Evolutionary conservation across 2,797 vertebrate species (phyloP).

Genomic region (Xenopus petersii): DNA sequence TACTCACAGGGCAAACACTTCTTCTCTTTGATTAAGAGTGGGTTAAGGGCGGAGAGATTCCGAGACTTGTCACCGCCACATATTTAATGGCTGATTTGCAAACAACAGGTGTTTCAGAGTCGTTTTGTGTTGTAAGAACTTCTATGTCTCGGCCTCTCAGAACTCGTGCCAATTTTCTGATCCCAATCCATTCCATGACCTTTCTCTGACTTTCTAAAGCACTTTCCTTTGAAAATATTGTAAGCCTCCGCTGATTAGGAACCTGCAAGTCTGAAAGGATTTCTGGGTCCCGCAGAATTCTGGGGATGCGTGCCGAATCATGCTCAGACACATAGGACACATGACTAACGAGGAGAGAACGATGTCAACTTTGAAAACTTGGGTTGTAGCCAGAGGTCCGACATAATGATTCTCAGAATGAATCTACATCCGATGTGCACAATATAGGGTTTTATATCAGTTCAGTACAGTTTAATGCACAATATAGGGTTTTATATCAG

Average conservation of each 20-base stretch:
- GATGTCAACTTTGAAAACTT: slow-evolving; percentile 2
- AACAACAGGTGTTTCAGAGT: background rate
- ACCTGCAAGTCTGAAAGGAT: slow-evolving; percentile 1
- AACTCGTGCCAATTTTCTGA: background rate
- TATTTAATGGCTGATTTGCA: background rate
- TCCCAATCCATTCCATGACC: slow-evolving; percentile 1
- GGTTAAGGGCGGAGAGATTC: too few species aligned
- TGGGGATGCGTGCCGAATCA: slow-evolving; percentile 33
- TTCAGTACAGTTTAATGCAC: background rate
- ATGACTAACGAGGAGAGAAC: slow-evolving; percentile 48
- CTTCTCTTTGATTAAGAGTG: too few species aligned
- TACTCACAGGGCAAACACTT: too few species aligned
- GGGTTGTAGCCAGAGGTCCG: slow-evolving; percentile 22
- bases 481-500: background rate
- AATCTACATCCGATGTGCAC: slow-evolving; percentile 33
- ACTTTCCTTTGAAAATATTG: background rate
- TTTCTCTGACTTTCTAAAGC: background rate
- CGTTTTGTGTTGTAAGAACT: background rate
- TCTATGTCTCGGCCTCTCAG: background rate
- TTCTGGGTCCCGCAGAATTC: slow-evolving; percentile 26
- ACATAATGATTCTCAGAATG: slow-evolving; percentile 43
- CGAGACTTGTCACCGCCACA: too few species aligned
- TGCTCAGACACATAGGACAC: slow-evolving; percentile 23
- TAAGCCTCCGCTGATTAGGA: background rate
- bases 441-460: background rate